Conservation (phyloP, 2,888 invertebrate genomes). For the Belgica antarctica region DNA sequence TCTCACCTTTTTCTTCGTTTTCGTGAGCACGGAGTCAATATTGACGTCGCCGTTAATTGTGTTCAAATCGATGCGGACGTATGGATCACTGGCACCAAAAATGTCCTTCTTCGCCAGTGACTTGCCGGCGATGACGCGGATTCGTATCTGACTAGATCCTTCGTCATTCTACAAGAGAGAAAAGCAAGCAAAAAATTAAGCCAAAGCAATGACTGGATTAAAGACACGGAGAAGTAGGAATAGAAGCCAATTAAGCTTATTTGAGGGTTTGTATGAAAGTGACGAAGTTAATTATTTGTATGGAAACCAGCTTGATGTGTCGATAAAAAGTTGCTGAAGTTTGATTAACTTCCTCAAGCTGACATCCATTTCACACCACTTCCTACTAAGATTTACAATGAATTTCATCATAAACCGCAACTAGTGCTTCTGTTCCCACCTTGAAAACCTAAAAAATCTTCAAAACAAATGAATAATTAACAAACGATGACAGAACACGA, state of each 20-base stretch:
- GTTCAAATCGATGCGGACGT: constrained; percentile 88
- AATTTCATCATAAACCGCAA: too few relatives aligned
- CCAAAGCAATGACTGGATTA: too few relatives aligned
- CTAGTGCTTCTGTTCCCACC: too few relatives aligned
- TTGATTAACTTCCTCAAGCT: too few relatives aligned
- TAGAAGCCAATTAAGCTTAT: background rate
- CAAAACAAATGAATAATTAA: too few relatives aligned
- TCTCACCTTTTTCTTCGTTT: constrained; percentile 91
- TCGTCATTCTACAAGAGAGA: constrained; percentile 67
- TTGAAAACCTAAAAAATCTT: too few relatives aligned
- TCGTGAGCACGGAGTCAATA: constrained; percentile 89
- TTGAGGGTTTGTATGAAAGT: background rate
- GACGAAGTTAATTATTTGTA: too few relatives aligned
- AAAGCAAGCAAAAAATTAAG: constrained; percentile 2
- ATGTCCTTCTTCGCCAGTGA: constrained; percentile 97
- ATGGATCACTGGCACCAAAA: constrained; percentile 98
- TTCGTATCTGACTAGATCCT: constrained; percentile 75
- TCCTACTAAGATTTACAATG: too few relatives aligned
- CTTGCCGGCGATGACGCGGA: constrained; percentile 82
- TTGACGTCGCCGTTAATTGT: constrained; percentile 81
- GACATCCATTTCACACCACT: too few relatives aligned
- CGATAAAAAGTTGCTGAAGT: too few relatives aligned
- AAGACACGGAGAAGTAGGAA: too few relatives aligned
- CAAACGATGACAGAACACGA: too few relatives aligned
- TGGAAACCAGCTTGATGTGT: background rate